Evolutionary conservation across 2,888 invertebrate genomes (phyloP).

Genomic region (Acronicta psi): DNA sequence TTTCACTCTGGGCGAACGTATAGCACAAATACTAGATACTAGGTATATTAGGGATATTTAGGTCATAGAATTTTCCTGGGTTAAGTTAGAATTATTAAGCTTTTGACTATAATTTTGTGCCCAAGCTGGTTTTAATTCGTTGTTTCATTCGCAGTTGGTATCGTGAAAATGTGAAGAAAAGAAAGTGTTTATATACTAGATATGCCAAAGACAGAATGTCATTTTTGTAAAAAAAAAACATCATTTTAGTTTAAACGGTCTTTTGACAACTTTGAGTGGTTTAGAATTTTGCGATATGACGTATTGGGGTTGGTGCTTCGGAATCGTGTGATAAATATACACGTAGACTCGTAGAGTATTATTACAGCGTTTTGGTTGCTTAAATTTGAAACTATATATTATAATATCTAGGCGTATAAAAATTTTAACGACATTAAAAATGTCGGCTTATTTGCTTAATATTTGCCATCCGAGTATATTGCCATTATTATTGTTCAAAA

Average conservation of each 20-base stretch:
- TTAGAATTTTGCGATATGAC: slow-evolving; percentile 4
- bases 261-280: slow-evolving; percentile 10
- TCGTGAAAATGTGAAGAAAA: slow-evolving; percentile 16
- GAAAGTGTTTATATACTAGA: slow-evolving; percentile 34
- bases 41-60: slow-evolving; percentile 13
- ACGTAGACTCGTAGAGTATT: slow-evolving; percentile 22
- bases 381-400: slow-evolving; percentile 10
- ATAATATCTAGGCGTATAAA: neutral
- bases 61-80: slow-evolving; percentile 3
- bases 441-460: slow-evolving; percentile 34
- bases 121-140: slow-evolving; percentile 31
- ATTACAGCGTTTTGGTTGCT: slow-evolving; percentile 1
- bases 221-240: slow-evolving; percentile 15
- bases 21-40: slow-evolving; percentile 6
- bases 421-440: slow-evolving; percentile 33
- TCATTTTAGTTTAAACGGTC: slow-evolving; percentile 4
- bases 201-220: slow-evolving; percentile 46
- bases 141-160: slow-evolving; percentile 36
- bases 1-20: slow-evolving; percentile 11
- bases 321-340: slow-evolving; percentile 29
- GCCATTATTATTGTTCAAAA: slow-evolving; percentile 4
- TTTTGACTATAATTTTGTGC: slow-evolving; percentile 19
- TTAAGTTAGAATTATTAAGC: slow-evolving; percentile 14
- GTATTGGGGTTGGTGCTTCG: slow-evolving; percentile 42
- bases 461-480: slow-evolving; percentile 36